These are phyloP conservation scores for Dipus sagitta DNA, from an alignment of 2,797 vertebrate genomes.

Conservation along the genomic window DNA sequence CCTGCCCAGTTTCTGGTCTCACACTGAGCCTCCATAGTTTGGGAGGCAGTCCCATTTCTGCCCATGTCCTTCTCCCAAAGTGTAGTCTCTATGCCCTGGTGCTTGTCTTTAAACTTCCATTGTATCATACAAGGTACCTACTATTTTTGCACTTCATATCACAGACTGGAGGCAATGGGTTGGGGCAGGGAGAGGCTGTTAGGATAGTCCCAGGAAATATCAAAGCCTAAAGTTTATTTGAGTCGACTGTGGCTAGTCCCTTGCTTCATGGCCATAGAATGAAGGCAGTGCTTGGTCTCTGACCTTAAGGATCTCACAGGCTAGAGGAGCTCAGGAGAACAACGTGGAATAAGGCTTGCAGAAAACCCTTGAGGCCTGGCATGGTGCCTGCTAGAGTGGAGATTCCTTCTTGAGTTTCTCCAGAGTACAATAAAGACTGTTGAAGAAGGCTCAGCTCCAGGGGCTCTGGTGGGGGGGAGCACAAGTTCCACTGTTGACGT, in stretches of 20 bases:
- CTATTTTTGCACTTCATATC: neutral
- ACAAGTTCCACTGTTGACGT: neutral
- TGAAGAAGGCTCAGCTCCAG: neutral
- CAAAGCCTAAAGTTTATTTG: no score
- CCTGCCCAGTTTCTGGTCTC: neutral
- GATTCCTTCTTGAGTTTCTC: rapidly evolving
- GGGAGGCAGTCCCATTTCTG: rapidly evolving
- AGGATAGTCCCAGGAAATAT: neutral
- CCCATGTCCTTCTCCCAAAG: no score
- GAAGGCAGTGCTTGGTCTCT: neutral
- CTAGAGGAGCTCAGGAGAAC: neutral
- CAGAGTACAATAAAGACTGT: neutral
- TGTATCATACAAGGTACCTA: no score
- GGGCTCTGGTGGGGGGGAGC: neutral
- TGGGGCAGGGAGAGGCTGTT: neutral
- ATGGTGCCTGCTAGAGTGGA: rapidly evolving
- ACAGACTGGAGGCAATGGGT: rapidly evolving
- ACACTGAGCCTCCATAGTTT: neutral
- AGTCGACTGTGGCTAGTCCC: neutral
- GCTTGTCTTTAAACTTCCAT: neutral
- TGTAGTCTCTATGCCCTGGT: rapidly evolving
- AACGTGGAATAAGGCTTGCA: no score
- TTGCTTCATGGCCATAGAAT: no score
- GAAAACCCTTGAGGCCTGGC: rapidly evolving
- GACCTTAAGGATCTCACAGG: neutral